Evolutionary conservation across 2,888 invertebrate species (phyloP).

Genomic region (Microplitis deprimator): DNA sequence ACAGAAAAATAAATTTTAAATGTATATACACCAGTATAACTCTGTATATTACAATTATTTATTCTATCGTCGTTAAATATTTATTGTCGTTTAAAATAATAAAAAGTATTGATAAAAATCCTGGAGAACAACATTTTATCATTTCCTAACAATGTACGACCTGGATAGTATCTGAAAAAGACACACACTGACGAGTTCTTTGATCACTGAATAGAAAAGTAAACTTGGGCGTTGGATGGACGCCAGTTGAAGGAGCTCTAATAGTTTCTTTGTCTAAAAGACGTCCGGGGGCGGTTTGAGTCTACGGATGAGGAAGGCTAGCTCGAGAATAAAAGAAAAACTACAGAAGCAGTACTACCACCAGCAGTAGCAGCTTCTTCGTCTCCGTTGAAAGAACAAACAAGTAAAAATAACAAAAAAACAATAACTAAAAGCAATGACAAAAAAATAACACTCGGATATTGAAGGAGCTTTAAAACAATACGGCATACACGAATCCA

Average conservation of each 20-base stretch:
- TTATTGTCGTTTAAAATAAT: no score
- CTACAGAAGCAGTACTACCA: not conserved
- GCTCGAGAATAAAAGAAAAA: not conserved
- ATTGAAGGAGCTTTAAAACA: not conserved
- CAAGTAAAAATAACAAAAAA: not conserved
- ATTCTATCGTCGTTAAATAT: no score
- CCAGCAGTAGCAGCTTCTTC: not conserved
- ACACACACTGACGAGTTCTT: slow-evolving; percentile 22
- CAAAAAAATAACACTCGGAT: not conserved
- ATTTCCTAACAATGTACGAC: slow-evolving; percentile 20
- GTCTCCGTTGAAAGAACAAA: not conserved
- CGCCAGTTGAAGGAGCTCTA: slow-evolving; percentile 5
- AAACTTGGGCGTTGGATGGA: slow-evolving; percentile 24
- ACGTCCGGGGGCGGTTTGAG: not conserved
- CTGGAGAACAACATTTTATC: not conserved
- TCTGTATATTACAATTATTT: no score
- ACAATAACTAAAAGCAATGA: not conserved
- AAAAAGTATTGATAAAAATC: not conserved
- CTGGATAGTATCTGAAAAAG: slow-evolving; percentile 8
- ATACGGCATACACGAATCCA: not conserved
- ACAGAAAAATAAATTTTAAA: not conserved
- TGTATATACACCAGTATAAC: no score
- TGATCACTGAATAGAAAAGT: slow-evolving; percentile 23
- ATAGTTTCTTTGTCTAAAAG: slow-evolving; percentile 28
- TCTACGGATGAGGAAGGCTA: not conserved